Conservation (phyloP, 2,888 invertebrate genomes). For the Cynaeus angustus region DNA sequence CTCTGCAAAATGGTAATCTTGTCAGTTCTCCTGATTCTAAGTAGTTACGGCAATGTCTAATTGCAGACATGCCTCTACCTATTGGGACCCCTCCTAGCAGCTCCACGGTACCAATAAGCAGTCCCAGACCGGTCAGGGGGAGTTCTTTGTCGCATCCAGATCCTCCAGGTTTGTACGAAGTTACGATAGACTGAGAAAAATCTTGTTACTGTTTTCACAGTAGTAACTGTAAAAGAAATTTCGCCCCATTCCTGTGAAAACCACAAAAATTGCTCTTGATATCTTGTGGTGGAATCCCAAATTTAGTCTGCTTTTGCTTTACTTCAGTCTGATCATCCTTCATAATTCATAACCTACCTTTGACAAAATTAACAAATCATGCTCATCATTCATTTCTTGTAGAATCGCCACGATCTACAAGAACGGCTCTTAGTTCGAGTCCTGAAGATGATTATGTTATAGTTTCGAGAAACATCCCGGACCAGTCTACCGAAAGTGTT, state of each 20-base stretch:
- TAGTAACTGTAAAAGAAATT: too few species aligned
- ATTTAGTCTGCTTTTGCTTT: background rate
- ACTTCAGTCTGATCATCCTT: slow-evolving; percentile 10
- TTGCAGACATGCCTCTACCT: slow-evolving; percentile 63
- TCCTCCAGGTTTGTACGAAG: slow-evolving; percentile 63
- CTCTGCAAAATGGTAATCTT: slow-evolving; percentile 53
- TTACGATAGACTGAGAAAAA: too few species aligned
- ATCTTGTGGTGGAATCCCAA: too few species aligned
- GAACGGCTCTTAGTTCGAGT: slow-evolving; percentile 73
- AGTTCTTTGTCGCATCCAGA: slow-evolving; percentile 64
- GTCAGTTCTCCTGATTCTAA: slow-evolving; percentile 16
- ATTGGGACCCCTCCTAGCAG: slow-evolving; percentile 65
- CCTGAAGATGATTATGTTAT: slow-evolving; percentile 90
- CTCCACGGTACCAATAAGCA: slow-evolving; percentile 27
- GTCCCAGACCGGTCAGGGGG: slow-evolving; percentile 53
- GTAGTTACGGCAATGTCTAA: background rate
- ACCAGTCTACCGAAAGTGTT: slow-evolving; percentile 74
- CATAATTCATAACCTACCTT: slow-evolving; percentile 28
- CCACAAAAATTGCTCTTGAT: too few species aligned
- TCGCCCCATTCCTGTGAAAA: too few species aligned
- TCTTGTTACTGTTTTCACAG: too few species aligned
- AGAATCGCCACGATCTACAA: slow-evolving; percentile 69
- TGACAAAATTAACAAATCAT: slow-evolving; percentile 39
- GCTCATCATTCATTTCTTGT: slow-evolving; percentile 55
- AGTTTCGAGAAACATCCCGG: slow-evolving; percentile 81